A percentile compares a stretch with the other conserved stretches of the same genome.
Evolutionary conservation across 2,888 invertebrate genomes (phyloP).

Genomic region (Noctua comes): DNA sequence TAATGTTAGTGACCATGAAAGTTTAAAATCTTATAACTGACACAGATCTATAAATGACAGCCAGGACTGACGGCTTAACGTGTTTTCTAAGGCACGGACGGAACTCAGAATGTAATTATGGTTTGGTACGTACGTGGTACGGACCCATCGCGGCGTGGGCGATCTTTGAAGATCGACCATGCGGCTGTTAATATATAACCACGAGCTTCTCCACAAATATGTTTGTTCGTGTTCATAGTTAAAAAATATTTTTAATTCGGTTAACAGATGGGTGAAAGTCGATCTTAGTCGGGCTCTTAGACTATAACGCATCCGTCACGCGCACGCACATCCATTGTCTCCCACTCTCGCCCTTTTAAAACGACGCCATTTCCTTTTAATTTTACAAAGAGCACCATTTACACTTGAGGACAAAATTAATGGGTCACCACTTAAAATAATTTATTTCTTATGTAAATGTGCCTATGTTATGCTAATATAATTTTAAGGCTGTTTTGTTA

Average conservation of each 20-base stretch:
- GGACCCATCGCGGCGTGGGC: too few species aligned
- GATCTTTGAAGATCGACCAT: too few species aligned
- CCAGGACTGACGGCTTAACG: not conserved
- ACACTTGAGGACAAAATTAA: conserved; percentile 56
- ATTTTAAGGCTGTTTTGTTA: conserved; percentile 32
- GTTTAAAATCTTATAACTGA: too few species aligned
- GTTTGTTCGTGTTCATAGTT: not conserved
- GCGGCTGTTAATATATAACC: too few species aligned
- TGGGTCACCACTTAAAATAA: conserved; percentile 48
- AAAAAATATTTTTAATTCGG: not conserved
- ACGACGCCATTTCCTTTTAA: conserved; percentile 54
- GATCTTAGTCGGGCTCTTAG: not conserved
- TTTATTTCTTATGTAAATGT: conserved; percentile 53
- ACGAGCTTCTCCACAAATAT: not conserved
- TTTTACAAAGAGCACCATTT: conserved; percentile 58
- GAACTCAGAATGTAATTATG: not conserved
- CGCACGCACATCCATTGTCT: conserved; percentile 28
- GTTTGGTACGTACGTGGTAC: too few species aligned
- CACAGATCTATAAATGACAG: too few species aligned
- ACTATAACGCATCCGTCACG: conserved; percentile 42
- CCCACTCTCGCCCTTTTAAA: conserved; percentile 32
- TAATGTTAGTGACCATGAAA: too few species aligned
- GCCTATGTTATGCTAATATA: conserved; percentile 1
- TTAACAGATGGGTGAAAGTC: not conserved
- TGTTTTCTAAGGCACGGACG: not conserved